Evolutionary conservation across 2,797 vertebrate species (phyloP).

Genomic region (Pseudochirops corinnae): DNA sequence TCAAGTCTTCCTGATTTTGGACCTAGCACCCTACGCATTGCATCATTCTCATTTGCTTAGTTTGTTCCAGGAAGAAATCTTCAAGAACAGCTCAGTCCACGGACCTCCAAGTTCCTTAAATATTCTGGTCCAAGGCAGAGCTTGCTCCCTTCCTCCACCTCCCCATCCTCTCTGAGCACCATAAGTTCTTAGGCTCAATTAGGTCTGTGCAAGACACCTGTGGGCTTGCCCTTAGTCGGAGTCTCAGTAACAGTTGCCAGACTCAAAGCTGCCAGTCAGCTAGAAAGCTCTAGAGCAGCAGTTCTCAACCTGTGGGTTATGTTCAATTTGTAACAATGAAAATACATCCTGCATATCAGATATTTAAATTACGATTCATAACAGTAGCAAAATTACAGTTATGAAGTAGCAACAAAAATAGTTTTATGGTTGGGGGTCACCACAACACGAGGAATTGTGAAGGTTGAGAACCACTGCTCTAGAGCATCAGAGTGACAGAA

Average conservation of each 20-base stretch:
- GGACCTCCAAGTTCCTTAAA: neutral
- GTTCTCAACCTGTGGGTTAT: too few relatives aligned
- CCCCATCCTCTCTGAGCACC: neutral
- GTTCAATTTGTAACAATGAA: too few relatives aligned
- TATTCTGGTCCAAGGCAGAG: neutral
- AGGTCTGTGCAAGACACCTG: neutral
- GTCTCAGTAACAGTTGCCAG: neutral
- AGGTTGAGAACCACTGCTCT: neutral
- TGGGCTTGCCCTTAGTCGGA: neutral
- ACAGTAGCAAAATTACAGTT: too few relatives aligned
- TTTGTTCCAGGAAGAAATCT: neutral
- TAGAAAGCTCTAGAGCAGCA: neutral
- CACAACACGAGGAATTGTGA: too few relatives aligned
- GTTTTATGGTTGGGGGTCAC: too few relatives aligned
- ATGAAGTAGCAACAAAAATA: too few relatives aligned
- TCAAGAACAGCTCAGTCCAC: neutral
- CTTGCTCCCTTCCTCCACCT: neutral
- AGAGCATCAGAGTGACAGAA: too few relatives aligned
- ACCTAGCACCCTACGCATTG: neutral
- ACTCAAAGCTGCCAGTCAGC: neutral
- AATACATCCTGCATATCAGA: too few relatives aligned
- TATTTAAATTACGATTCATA: too few relatives aligned
- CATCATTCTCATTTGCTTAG: neutral
- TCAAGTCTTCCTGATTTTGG: neutral
- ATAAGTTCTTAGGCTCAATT: neutral